Conservation (phyloP, 2,888 invertebrate genomes). For the Leptogaster cylindrica region DNA sequence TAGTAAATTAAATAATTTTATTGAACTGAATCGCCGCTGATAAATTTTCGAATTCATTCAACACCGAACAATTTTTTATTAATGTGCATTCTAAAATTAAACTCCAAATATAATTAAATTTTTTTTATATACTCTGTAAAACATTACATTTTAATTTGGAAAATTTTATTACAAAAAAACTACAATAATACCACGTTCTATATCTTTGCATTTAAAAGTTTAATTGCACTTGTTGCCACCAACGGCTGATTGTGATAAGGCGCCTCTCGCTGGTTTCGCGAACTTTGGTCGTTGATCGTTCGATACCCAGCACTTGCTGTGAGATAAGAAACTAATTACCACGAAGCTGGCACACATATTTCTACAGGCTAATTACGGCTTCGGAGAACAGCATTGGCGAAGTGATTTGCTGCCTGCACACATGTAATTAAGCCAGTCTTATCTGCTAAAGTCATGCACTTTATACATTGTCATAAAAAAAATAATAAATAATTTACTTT, state of each 20-base stretch:
- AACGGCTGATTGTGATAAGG: not conserved
- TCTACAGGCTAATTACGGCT: not conserved
- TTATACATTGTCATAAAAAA: too few species aligned
- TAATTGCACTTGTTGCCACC: constrained; percentile 1
- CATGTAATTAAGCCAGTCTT: too few species aligned
- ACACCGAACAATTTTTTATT: too few species aligned
- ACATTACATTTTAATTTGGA: not conserved
- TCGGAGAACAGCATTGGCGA: constrained; percentile 5
- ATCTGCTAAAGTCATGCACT: too few species aligned
- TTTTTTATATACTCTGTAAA: too few species aligned
- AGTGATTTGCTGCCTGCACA: too few species aligned
- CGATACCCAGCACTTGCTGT: not conserved
- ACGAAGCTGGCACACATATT: not conserved
- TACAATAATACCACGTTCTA: not conserved
- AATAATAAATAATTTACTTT: too few species aligned
- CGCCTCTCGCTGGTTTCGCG: not conserved
- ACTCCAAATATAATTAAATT: too few species aligned
- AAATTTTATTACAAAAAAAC: not conserved
- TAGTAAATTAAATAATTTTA: too few species aligned
- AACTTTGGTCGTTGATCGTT: constrained; percentile 15
- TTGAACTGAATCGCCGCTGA: too few species aligned
- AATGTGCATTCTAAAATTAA: too few species aligned
- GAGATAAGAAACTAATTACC: not conserved
- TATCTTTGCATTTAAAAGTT: not conserved
- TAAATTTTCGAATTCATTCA: too few species aligned